Percentiles rank a stretch among this genome's conserved stretches.
Evolutionary conservation across 1,140 invertebrate genomes (phyloP).

Genomic region (Meteorus sp.): DNA sequence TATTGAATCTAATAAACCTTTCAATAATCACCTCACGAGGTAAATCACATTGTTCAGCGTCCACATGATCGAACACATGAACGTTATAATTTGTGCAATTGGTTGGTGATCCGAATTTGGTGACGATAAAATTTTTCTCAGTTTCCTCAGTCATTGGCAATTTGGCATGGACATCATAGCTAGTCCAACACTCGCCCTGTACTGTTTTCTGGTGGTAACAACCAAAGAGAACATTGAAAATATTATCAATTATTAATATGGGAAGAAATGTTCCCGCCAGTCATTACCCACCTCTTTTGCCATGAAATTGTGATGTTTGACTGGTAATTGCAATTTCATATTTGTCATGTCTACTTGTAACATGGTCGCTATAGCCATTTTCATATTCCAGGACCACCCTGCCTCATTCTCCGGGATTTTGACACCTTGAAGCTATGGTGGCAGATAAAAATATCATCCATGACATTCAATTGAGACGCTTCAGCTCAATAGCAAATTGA

Average conservation of each 20-base stretch:
- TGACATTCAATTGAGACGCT: too few relatives aligned
- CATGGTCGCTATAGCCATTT: constrained; percentile 47
- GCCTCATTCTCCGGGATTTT: constrained; percentile 38
- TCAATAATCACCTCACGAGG: constrained; percentile 31
- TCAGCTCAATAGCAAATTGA: constrained; percentile 9
- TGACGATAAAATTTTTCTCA: constrained; percentile 31
- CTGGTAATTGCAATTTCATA: constrained; percentile 27
- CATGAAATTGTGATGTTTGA: constrained; percentile 37
- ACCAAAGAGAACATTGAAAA: constrained; percentile 59
- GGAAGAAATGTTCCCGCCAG: constrained; percentile 53
- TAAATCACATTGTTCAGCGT: constrained; percentile 31
- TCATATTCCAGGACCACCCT: constrained; percentile 49
- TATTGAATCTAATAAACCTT: neutral
- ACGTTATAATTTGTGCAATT: constrained; percentile 39
- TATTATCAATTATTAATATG: too few relatives aligned
- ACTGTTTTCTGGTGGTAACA: constrained; percentile 59
- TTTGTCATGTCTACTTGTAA: constrained; percentile 44
- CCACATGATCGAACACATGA: constrained; percentile 30
- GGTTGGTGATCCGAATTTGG: constrained; percentile 37
- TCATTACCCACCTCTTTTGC: constrained; percentile 56
- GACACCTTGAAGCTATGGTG: constrained; percentile 36
- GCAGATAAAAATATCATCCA: too few relatives aligned
- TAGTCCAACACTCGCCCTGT: constrained; percentile 44
- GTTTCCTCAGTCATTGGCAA: neutral
- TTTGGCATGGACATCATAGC: constrained; percentile 38